Evolutionary conservation across 2,888 invertebrate species (phyloP), one percentile per base, ranked within the genome.

Genomic region (Dexiosoma caninum): DNA sequence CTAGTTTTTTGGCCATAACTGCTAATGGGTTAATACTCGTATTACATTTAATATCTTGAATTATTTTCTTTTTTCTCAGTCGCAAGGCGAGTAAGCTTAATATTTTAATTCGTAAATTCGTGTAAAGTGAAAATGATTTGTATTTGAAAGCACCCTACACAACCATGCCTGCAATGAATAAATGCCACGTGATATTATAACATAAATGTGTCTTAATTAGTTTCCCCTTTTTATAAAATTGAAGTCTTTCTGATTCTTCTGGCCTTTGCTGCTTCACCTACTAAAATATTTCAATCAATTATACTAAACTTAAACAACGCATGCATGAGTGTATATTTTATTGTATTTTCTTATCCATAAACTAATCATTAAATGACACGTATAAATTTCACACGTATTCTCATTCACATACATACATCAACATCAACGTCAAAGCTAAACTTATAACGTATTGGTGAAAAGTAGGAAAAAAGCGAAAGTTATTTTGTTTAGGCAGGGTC

Each of bases 401-500:
- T n/a, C n/a, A n/a, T n/a, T n/a, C 12, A 40, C 5, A 23, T 49
- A 23, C 16, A 53, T 32, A 5, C 6, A 40, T 49, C 1, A 40
- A 53, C 8, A 12, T 40, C 5, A 53, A 37, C 32, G n/a, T 49
- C 4, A 46, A 60, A 27, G 27, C 16, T 42, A 59, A 59, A 27
- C 27, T 6, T 1, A 42, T 40, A 30, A 9, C 19, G 30, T 40
- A 23, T 55, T 27, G 12, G 12, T 27, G 5, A 12, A 40, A 10
- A 12, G 40, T n/a, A 53, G 42, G 10, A 3, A 59, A 70, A 59
- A 70, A 70, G 59, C 70, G 57, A 59, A 70, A 70, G 70, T 57
- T 49, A 30, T 70, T 70, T 35, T 35, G 2, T 46, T 46, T 4
- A 57, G 23, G 27, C 35, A 12, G 70, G 70, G 59, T 70, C 59